Conservation (phyloP, 2,888 invertebrate genomes). For the Perizoma affinitatum region DNA sequence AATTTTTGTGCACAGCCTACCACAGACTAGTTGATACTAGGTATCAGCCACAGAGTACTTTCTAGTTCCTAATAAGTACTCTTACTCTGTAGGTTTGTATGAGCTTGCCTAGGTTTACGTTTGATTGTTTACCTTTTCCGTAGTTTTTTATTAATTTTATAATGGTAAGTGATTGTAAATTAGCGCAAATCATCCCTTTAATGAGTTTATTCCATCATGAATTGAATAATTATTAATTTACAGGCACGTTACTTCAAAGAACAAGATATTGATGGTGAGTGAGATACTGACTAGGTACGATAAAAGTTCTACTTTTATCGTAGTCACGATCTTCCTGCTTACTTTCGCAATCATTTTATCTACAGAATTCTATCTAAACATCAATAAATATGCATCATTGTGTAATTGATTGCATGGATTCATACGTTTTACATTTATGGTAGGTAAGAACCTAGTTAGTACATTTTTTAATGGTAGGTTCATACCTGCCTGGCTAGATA, state of each 20-base stretch:
- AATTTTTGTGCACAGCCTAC: too few species aligned
- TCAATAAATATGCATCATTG: background rate
- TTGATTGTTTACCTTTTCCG: too few species aligned
- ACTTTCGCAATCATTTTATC: background rate
- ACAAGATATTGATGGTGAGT: conserved; percentile 96
- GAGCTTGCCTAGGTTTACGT: too few species aligned
- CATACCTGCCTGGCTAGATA: too few species aligned
- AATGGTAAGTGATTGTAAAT: background rate
- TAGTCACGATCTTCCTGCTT: conserved; percentile 1
- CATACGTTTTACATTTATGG: background rate
- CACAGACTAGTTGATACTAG: too few species aligned
- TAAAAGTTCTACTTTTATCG: conserved; percentile 16
- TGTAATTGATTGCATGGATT: background rate
- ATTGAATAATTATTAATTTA: conserved; percentile 46
- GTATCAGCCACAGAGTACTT: too few species aligned
- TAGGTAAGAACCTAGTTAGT: too few species aligned
- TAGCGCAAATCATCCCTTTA: background rate
- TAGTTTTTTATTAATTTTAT: background rate
- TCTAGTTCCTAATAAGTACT: too few species aligned
- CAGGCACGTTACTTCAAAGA: conserved; percentile 97
- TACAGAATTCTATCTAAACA: background rate
- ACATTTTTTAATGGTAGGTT: too few species aligned
- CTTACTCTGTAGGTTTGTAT: too few species aligned
- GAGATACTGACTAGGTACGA: too few species aligned
- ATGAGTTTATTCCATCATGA: background rate